phyloP scores from a whole-genome alignment of 2,888 invertebrate genomes.

The Eugnorisma glareosa region DNA sequence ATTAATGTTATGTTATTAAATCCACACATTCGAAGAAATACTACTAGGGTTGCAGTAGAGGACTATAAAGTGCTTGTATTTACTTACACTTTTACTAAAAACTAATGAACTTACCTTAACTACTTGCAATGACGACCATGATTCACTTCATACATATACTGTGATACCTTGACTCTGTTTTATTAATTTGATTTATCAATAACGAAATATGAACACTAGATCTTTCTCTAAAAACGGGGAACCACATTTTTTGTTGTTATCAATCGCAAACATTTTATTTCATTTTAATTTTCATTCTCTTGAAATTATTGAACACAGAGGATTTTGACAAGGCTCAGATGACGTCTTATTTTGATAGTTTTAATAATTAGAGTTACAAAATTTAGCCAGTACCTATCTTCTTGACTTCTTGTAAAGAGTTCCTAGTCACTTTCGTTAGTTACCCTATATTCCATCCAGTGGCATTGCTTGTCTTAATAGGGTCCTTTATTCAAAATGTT shows the following conservation, averaged over 20 bases:
- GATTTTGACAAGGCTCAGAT: slow-evolving; percentile 40
- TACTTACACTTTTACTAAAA: not conserved
- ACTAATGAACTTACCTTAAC: slow-evolving; percentile 36
- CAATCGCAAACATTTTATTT: slow-evolving; percentile 44
- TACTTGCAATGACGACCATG: slow-evolving; percentile 20
- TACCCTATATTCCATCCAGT: not conserved
- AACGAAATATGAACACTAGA: slow-evolving; percentile 52
- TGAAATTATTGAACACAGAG: not conserved
- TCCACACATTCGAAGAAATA: not conserved
- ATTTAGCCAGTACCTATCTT: slow-evolving; percentile 8
- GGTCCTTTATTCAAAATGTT: not conserved
- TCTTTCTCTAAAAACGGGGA: slow-evolving; percentile 48
- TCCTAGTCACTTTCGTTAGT: not conserved
- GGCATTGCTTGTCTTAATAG: not conserved
- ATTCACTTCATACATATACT: slow-evolving; percentile 16
- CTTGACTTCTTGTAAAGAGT: not conserved
- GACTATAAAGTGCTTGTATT: not conserved
- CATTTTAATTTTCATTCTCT: slow-evolving; percentile 43
- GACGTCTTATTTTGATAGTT: slow-evolving; percentile 23
- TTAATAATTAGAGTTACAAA: not conserved
- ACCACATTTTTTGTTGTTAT: slow-evolving; percentile 25
- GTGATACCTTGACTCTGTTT: not conserved
- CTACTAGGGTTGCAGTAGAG: not conserved
- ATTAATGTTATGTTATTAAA: not conserved
- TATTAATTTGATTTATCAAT: slow-evolving; percentile 16